Conservation (phyloP, 1,140 invertebrate genomes). For the Rhagoletis pomonella region DNA sequence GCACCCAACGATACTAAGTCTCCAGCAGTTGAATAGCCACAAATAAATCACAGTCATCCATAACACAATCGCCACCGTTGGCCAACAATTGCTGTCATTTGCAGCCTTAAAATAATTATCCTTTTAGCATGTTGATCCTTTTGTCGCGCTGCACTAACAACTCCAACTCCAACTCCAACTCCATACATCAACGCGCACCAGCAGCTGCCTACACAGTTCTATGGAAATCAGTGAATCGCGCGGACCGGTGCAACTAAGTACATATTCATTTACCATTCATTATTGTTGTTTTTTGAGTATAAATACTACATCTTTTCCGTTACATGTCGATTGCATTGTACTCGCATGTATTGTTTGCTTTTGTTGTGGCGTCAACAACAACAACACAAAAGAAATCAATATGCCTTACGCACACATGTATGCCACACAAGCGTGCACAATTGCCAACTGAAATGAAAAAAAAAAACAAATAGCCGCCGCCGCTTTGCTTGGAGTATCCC, state of each 20-base stretch:
- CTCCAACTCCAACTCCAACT: neutral
- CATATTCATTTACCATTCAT: neutral
- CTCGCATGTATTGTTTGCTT: neutral
- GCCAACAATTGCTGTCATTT: neutral
- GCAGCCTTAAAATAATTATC: neutral
- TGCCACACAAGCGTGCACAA: neutral
- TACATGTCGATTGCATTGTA: neutral
- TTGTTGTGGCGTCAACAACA: neutral
- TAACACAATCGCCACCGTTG: neutral
- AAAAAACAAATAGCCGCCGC: neutral
- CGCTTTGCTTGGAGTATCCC: no score
- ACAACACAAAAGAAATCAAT: conserved; percentile 4
- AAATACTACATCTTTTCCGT: neutral
- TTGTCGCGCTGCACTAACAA: neutral
- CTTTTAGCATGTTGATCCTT: neutral
- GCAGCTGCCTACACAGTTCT: neutral
- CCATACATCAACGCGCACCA: neutral
- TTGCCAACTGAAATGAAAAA: neutral
- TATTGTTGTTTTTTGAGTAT: neutral
- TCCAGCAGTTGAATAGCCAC: neutral
- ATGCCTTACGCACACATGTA: neutral
- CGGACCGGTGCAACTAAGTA: neutral
- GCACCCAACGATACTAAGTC: neutral
- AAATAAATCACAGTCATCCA: neutral
- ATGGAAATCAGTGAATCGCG: neutral